Conservation (phyloP, 2,888 invertebrate genomes). For the Ligdia adustata region DNA sequence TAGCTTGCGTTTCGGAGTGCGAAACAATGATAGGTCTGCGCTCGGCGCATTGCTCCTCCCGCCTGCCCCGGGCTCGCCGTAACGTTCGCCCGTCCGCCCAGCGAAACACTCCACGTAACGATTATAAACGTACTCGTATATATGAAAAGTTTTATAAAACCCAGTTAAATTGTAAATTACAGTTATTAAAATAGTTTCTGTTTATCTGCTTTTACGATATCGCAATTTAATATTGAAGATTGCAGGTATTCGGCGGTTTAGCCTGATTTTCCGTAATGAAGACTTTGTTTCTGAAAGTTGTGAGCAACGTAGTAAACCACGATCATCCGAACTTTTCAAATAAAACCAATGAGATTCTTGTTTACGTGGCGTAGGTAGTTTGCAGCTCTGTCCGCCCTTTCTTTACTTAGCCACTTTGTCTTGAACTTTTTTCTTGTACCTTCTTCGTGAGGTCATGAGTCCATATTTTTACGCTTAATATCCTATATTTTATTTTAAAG, state of each 20-base stretch:
- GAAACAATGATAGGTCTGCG: constrained; percentile 25
- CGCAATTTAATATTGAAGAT: constrained; percentile 10
- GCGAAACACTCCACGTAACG: constrained; percentile 15
- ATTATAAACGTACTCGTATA: constrained; percentile 19
- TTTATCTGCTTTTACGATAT: constrained; percentile 14
- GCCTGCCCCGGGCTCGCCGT: too few species aligned
- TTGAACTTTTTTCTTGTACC: too few species aligned
- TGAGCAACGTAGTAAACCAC: constrained; percentile 58
- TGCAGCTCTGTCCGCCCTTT: constrained; percentile 60
- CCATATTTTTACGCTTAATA: too few species aligned
- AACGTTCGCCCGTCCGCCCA: neutral
- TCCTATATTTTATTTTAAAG: too few species aligned
- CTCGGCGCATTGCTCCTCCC: neutral
- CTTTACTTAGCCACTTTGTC: constrained; percentile 62
- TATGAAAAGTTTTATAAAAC: constrained; percentile 26
- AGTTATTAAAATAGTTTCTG: constrained; percentile 20
- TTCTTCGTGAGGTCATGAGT: too few species aligned
- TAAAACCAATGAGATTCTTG: constrained; percentile 72
- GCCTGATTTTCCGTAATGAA: constrained; percentile 18
- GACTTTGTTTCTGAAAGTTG: constrained; percentile 39
- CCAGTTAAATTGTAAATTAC: constrained; percentile 21
- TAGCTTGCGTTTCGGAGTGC: constrained; percentile 34
- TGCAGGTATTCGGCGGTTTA: constrained; percentile 4
- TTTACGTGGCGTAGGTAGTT: constrained; percentile 63
- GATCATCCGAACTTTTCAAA: constrained; percentile 72